These are phyloP conservation scores for Strix aluco DNA, from an alignment of 2,113 vertebrate genomes.

Conservation along the genomic window DNA sequence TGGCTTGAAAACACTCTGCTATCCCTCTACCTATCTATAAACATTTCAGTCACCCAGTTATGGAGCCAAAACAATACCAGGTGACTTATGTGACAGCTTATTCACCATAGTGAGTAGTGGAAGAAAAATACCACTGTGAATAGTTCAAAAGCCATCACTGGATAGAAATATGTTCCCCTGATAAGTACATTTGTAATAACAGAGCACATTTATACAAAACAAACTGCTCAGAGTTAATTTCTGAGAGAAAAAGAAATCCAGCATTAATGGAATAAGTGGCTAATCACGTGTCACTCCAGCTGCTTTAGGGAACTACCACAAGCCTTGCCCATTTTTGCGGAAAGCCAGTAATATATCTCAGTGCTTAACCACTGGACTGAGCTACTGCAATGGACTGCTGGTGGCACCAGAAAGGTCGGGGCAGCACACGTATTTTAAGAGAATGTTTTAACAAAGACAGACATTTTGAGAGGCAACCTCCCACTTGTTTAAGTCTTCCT, in stretches of 20 bases:
- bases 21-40: neutral
- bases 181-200: neutral
- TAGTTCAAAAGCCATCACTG: neutral
- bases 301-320: neutral
- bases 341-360: neutral
- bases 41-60: neutral
- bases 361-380: neutral
- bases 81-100: neutral
- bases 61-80: neutral
- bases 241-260: neutral
- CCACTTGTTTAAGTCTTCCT: neutral
- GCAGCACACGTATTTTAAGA: neutral
- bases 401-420: neutral
- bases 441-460: neutral
- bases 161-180: neutral
- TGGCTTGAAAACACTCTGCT: neutral
- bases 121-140: neutral
- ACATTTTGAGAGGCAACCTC: neutral
- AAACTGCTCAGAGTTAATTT: neutral
- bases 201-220: neutral
- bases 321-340: neutral
- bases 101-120: neutral
- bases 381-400: neutral
- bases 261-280: neutral
- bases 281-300: neutral